These are phyloP conservation scores for Pandemis cinnamomeana DNA, from an alignment of 2,888 invertebrate genomes.

Conservation along the genomic window DNA sequence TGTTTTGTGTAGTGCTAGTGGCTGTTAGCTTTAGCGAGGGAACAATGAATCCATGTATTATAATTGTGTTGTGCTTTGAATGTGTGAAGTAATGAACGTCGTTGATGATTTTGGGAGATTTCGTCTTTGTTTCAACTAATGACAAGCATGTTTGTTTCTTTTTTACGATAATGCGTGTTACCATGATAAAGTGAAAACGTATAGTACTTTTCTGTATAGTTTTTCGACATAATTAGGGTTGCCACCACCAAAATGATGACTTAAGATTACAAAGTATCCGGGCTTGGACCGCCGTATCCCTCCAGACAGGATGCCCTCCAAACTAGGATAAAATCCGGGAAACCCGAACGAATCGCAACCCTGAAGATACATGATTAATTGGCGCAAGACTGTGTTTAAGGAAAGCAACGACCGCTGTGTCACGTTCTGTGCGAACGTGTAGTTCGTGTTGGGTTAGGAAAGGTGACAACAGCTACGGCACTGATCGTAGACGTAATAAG, in stretches of 20 bases:
- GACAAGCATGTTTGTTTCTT: not conserved
- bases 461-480: not conserved
- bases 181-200: not conserved
- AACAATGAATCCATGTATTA: slow-evolving; percentile 1
- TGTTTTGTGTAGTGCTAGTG: slow-evolving; percentile 19
- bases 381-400: not conserved
- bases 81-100: not conserved
- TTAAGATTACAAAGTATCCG: too few species aligned
- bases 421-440: slow-evolving; percentile 7
- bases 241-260: too few species aligned
- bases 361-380: not conserved
- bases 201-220: not conserved
- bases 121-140: not conserved
- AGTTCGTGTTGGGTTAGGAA: not conserved
- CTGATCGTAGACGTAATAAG: not conserved
- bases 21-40: not conserved
- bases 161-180: slow-evolving; percentile 2
- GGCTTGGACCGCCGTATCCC: too few species aligned
- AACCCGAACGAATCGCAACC: too few species aligned
- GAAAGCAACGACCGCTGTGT: not conserved
- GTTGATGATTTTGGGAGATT: slow-evolving; percentile 3
- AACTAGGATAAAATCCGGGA: too few species aligned
- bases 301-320: too few species aligned
- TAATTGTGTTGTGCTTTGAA: slow-evolving; percentile 3
- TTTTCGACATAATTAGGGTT: not conserved